Evolutionary conservation across 1,140 invertebrate species (phyloP).

Genomic region (Dolichoris vasculosae): DNA sequence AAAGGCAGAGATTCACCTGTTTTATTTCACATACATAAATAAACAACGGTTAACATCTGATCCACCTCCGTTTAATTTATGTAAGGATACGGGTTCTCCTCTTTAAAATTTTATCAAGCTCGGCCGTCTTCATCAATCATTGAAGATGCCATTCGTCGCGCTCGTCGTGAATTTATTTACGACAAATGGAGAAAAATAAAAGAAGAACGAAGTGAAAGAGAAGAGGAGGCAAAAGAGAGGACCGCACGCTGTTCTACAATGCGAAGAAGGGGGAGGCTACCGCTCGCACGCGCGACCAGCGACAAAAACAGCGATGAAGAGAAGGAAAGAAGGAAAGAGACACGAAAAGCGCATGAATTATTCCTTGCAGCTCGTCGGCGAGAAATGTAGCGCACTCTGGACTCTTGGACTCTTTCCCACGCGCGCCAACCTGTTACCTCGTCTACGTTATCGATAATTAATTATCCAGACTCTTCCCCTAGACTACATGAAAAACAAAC

Average conservation of each 20-base stretch:
- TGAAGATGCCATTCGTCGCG: conserved; percentile 53
- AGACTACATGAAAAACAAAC: not conserved
- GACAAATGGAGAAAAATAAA: conserved; percentile 52
- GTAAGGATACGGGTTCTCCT: conserved; percentile 47
- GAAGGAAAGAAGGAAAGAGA: conserved; percentile 21
- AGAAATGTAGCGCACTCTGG: conserved; percentile 53
- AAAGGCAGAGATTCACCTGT: conserved; percentile 47
- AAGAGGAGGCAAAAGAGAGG: conserved; percentile 21
- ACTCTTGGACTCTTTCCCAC: conserved; percentile 58
- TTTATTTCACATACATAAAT: conserved; percentile 43
- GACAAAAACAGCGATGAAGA: conserved; percentile 47
- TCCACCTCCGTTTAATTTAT: conserved; percentile 51
- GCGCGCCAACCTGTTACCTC: conserved; percentile 40
- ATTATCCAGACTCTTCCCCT: conserved; percentile 38
- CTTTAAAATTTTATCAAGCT: conserved; percentile 54
- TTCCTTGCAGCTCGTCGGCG: conserved; percentile 54
- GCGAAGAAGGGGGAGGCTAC: conserved; percentile 19
- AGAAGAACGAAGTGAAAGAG: conserved; percentile 8
- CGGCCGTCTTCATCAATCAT: conserved; percentile 54
- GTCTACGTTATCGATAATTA: conserved; percentile 63
- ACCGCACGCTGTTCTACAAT: conserved; percentile 33
- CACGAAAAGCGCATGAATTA: conserved; percentile 62
- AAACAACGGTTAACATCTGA: conserved; percentile 50
- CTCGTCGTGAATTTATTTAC: conserved; percentile 53
- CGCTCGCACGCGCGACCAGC: not conserved